Evolutionary conservation across 2,888 invertebrate species (phyloP), one percentile per base, ranked within the genome.

Genomic region (Campoplex nolae): DNA sequence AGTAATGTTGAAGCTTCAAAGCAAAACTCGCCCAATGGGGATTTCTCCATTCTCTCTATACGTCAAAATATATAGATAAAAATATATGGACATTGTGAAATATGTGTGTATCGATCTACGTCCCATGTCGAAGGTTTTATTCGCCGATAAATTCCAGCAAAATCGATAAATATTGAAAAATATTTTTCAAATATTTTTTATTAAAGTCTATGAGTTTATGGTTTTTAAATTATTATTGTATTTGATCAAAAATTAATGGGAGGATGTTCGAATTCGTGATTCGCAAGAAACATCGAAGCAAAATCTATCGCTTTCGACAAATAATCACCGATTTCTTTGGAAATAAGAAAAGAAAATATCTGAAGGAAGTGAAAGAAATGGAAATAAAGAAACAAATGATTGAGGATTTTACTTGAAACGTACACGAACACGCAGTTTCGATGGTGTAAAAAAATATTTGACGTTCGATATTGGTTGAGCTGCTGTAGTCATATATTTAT

Each of bases 1-100:
- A 82, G 78, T 87, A 87, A 87, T 87, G 81, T 45, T 51, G 23
- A 75, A 28, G 70, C 54, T 67, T 56, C 67, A 45, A 76, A 76
- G 80, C 79, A 80, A 54, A 58, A 51, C 32, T 76, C 68, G 62
- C 80, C 70, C 70, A 68, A 73, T 45, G 35, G 54, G 54, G 56
- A 74, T 51, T 74, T 54, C 75, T 75, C 58, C 74, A 48, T 35
- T 28, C 32, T 62, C 54, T 23, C 1, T 28, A n/a, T 38, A 58
- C 67, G 67, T 67, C 51, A 23, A 48, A 45, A 38, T 51, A 54
- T 42, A 8, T 79, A 42, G n/a, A 7, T 4, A 38, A 58, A 2
- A n/a, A 32, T 71, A 38, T 45, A 28, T 23, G 9, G 18, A 18
- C 6, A 16, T 45, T 28, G 65, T 16, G 38, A 2, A 16, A 62